Evolutionary conservation across 2,888 invertebrate genomes (phyloP).

Genomic region (Drosophila mercatorum): DNA sequence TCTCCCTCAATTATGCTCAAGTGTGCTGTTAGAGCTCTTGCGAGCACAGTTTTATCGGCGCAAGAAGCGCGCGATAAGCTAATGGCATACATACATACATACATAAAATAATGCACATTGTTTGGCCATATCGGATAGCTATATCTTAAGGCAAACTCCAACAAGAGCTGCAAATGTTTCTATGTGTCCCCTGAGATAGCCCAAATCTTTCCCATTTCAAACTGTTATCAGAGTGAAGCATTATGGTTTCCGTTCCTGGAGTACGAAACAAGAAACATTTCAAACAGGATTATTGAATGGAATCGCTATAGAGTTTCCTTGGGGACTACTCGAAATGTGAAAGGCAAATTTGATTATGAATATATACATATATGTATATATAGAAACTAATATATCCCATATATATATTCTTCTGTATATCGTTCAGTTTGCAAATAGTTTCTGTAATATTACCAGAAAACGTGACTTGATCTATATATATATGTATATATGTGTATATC

Average conservation of each 20-base stretch:
- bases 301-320: no score
- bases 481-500: no score
- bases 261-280: background rate
- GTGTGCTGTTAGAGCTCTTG: background rate
- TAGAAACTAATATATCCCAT: no score
- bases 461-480: no score
- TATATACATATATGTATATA: no score
- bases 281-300: background rate
- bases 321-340: no score
- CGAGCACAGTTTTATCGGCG: background rate
- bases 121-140: background rate
- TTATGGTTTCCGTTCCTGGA: background rate
- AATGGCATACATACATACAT: background rate
- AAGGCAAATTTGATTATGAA: no score
- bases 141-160: background rate
- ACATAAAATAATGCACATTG: background rate
- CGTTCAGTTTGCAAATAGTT: no score
- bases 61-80: background rate
- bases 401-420: no score
- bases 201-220: background rate
- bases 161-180: background rate
- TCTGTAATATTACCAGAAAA: no score
- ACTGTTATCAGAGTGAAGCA: background rate
- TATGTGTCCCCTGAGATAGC: background rate
- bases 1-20: background rate